Evolutionary conservation across 2,797 vertebrate species (phyloP).

Genomic region (Helostoma temminkii): DNA sequence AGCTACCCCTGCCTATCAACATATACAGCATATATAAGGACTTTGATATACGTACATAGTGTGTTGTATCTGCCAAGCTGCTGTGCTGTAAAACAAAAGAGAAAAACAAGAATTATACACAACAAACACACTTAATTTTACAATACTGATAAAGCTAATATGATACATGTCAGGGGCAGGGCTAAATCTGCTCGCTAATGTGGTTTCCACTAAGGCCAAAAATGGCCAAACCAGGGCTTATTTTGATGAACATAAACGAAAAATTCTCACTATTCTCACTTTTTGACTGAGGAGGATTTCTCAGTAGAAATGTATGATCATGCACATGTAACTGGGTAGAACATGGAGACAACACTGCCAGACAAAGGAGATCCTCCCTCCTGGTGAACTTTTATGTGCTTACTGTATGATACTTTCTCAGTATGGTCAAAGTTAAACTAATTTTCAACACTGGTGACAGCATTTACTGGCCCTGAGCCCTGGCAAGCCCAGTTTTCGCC

Average conservation of each 20-base stretch:
- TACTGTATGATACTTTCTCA: conserved; percentile 2
- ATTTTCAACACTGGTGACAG: conserved; percentile 27
- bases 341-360: conserved; percentile 25
- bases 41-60: conserved; percentile 64
- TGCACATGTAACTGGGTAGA: neutral
- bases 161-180: conserved; percentile 36
- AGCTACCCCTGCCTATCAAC: conserved; percentile 72
- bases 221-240: conserved; percentile 54
- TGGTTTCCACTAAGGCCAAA: conserved; percentile 60
- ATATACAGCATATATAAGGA: conserved; percentile 53
- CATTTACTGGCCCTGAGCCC: conserved; percentile 31
- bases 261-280: neutral
- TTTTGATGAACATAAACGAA: conserved; percentile 23
- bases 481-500: conserved; percentile 60
- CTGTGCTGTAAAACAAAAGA: conserved; percentile 67
- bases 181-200: conserved; percentile 37
- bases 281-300: neutral
- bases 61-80: conserved; percentile 71
- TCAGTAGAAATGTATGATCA: neutral
- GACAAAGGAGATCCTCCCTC: conserved; percentile 1
- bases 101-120: conserved; percentile 26
- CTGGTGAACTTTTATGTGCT: conserved; percentile 6
- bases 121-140: conserved; percentile 63
- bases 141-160: conserved; percentile 40
- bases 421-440: neutral